Conservation (phyloP, 2,888 invertebrate genomes). For the Lasioglossum vierecki region DNA sequence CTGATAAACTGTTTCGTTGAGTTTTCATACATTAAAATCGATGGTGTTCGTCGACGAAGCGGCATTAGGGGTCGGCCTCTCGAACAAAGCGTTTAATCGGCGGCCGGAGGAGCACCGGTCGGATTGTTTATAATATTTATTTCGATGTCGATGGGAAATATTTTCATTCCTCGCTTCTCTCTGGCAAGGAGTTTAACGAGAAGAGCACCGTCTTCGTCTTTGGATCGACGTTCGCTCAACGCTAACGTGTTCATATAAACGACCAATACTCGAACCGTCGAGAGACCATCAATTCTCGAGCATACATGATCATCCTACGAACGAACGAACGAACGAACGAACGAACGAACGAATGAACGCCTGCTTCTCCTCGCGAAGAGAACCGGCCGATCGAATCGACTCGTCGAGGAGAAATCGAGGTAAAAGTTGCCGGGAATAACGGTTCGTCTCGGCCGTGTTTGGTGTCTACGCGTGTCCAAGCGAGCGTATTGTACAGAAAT, state of each 20-base stretch:
- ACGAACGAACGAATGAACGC: neutral
- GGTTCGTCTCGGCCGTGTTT: neutral
- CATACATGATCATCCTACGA: neutral
- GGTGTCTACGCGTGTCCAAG: constrained; percentile 13
- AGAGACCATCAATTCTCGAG: constrained; percentile 10
- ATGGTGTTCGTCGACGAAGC: neutral
- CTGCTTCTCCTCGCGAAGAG: neutral
- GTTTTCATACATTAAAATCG: constrained; percentile 7
- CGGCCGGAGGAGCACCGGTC: constrained; percentile 11
- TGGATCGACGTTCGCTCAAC: constrained; percentile 54
- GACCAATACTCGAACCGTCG: constrained; percentile 54
- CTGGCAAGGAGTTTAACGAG: neutral
- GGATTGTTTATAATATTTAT: constrained; percentile 9
- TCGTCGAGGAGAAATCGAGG: neutral
- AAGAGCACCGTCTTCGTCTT: constrained; percentile 33
- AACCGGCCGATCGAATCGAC: neutral
- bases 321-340: neutral
- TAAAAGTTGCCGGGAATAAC: neutral
- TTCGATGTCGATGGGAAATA: constrained; percentile 21
- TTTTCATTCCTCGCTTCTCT: constrained; percentile 19
- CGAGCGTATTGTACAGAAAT: constrained; percentile 37
- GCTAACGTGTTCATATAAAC: constrained; percentile 63
- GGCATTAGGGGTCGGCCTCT: neutral
- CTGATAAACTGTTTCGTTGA: constrained; percentile 20
- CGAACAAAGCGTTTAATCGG: constrained; percentile 3